These are phyloP conservation scores for Leucoma salicis DNA, from an alignment of 2,888 invertebrate species.

Conservation along the genomic window DNA sequence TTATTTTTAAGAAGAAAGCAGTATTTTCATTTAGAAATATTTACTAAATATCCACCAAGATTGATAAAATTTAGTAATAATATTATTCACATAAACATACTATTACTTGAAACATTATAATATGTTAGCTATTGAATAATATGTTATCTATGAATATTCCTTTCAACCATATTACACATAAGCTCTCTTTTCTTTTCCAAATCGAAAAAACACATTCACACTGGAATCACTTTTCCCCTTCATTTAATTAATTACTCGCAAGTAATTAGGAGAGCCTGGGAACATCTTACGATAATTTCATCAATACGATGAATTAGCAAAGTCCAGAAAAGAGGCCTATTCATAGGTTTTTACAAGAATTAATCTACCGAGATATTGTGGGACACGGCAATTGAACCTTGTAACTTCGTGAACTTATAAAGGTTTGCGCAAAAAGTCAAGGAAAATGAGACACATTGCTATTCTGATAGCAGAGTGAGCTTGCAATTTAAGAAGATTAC, in stretches of 20 bases:
- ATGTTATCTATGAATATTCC: too few relatives aligned
- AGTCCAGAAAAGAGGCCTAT: conserved; percentile 17
- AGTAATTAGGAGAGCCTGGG: conserved; percentile 19
- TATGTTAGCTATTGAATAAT: too few relatives aligned
- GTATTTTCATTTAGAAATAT: too few relatives aligned
- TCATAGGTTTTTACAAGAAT: conserved; percentile 31
- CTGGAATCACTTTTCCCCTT: conserved; percentile 11
- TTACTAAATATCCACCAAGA: too few relatives aligned
- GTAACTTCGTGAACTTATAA: conserved; percentile 19
- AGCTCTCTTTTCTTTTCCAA: conserved; percentile 9
- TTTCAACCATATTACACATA: conserved; percentile 7
- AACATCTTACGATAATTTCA: conserved; percentile 16
- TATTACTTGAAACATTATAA: too few relatives aligned
- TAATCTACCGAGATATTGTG: conserved; percentile 25
- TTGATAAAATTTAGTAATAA: too few relatives aligned
- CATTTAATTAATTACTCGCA: conserved; percentile 21
- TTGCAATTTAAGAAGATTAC: conserved; percentile 12
- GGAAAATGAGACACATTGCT: conserved; percentile 22
- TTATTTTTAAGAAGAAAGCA: too few relatives aligned
- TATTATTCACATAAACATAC: too few relatives aligned
- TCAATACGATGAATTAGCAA: conserved; percentile 33
- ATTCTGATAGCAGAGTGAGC: conserved; percentile 15
- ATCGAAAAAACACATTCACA: conserved; percentile 12
- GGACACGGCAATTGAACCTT: conserved; percentile 22
- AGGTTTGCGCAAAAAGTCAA: conserved; percentile 26